phyloP scores from a whole-genome alignment of 2,113 vertebrate species.

The Thalassoma bifasciatum region DNA sequence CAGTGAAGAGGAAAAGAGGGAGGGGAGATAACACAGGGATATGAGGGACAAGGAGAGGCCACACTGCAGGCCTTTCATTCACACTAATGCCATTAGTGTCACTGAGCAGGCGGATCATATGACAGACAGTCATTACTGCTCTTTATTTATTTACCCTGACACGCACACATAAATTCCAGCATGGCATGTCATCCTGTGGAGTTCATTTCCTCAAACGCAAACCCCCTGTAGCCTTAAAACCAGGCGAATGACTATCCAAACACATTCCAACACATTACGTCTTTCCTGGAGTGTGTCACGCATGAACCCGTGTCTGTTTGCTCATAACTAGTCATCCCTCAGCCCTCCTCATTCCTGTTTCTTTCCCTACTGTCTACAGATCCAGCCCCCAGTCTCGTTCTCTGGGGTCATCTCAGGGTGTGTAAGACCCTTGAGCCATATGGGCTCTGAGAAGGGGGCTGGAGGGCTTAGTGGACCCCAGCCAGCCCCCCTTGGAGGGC shows the following conservation, averaged over 20 bases:
- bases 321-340: constrained; percentile 10
- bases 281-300: constrained; percentile 17
- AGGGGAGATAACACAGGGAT: neutral
- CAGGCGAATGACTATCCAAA: constrained; percentile 1
- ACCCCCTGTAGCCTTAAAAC: neutral
- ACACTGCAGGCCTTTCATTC: constrained; percentile 41
- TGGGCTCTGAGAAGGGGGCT: constrained; percentile 58
- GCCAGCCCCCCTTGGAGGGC: constrained; percentile 30
- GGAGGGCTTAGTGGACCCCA: constrained; percentile 69
- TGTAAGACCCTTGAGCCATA: constrained; percentile 74
- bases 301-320: constrained; percentile 23
- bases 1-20: neutral
- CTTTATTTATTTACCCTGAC: constrained; percentile 66
- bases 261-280: neutral
- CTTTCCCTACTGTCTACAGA: constrained; percentile 20
- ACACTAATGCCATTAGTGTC: constrained; percentile 62
- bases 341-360: constrained; percentile 12
- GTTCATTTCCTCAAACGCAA: constrained; percentile 20
- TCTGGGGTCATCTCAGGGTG: constrained; percentile 46
- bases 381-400: constrained; percentile 48
- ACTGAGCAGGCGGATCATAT: constrained; percentile 52
- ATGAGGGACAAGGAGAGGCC: constrained; percentile 12
- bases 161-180: constrained; percentile 29
- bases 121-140: constrained; percentile 57
- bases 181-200: constrained; percentile 22